Evolutionary conservation across 1,140 invertebrate genomes (phyloP), one percentile per base, ranked within the genome.

Genomic region (Potamilus streckersoni): DNA sequence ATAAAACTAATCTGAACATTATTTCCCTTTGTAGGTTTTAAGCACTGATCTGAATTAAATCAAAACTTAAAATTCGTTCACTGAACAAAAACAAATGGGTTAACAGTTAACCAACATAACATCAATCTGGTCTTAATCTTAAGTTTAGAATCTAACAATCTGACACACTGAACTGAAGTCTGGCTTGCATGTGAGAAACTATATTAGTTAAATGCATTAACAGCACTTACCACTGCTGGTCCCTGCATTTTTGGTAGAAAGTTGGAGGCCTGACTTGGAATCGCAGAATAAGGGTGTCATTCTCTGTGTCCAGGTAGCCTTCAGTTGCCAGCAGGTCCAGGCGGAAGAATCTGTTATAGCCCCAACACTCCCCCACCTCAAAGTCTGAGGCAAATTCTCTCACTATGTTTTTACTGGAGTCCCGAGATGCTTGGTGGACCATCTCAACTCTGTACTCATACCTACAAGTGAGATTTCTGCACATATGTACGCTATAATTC

Each of bases 331-430:
- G 91, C 60, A 97, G 91, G 91, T 97, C 96, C 66, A 98, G 92
- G 70, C 96, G 91, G 89, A 97, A 98, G 90, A 98, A 98, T 78
- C 96, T 91, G 88, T 97, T 98, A 87, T 98, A 98, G 14, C 96
- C 96, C 96, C 96, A 98, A 87, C 96, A 98, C 92, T 98, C 96
- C n/a, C 96, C 96, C 76, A 97, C 95, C 91, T 97, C 96, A 92
- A 98, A 98, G 90, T 97, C 96, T 1, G 96, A 97, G 1, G 96
- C 95, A 91, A 97, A 98, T 92, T 92, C 92, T 49, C 92, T 79
- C 14, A 97, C 95, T 82, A 97, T 97, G 87, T 97, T 97, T 91
- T 97, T 97, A 80, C 93, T 94, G 2, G 94, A 92, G 86, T 97
- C 96, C 69, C 94, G 91, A 13, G 94, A 94, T 15, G 93, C 93